Evolutionary conservation across 1,140 invertebrate species (phyloP), one percentile per base, ranked within the genome.

Genomic region (Tetramorium simillimum): DNA sequence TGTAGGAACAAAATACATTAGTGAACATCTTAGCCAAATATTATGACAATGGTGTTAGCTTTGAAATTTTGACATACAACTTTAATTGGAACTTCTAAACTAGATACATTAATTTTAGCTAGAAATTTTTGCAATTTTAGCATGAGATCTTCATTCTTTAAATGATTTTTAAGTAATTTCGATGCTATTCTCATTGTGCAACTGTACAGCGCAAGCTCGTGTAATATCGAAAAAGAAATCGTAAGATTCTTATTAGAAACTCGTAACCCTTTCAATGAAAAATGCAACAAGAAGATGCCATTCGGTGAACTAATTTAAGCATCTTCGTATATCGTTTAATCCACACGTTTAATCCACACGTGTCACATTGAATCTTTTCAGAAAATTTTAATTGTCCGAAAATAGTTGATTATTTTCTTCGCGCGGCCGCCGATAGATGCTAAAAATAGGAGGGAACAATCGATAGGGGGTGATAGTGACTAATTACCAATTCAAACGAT

Each of bases 401-500:
- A 80, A 67, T 67, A 21, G 43, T 24, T 63, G 0, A 53, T 80
- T 67, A 51, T 16, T 80, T 80, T 67, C 12, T 21, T 3, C 2
- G 4, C 46, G 14, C 6, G 6, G 4, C 7, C 28, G 3, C 1
- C 6, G 2, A 40, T 80, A 21, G 5, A 24, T 3, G 62, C 21
- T 58, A 46, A 84, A 84, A 82, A 82, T 82, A 60, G 53, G 51
- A 73, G 24, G 49, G 53, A 82, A 58, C 53, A 69, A 81, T 81
- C 63, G 49, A 81, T 69, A 73, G 37, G 12, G n/a, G 24, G 16
- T 10, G 73, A 67, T 72, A 60, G 80, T 24, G 69, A 73, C 53
- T 73, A 84, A 84, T 84, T 84, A 73, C 67, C 69, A 84, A 73
- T 84, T 84, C 69, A 84, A 84, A 84, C 69, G 67, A 82, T 81